Evolutionary conservation across 2,888 invertebrate genomes (phyloP), one percentile per base, ranked within the genome.

Genomic region (Corythucha ciliata): DNA sequence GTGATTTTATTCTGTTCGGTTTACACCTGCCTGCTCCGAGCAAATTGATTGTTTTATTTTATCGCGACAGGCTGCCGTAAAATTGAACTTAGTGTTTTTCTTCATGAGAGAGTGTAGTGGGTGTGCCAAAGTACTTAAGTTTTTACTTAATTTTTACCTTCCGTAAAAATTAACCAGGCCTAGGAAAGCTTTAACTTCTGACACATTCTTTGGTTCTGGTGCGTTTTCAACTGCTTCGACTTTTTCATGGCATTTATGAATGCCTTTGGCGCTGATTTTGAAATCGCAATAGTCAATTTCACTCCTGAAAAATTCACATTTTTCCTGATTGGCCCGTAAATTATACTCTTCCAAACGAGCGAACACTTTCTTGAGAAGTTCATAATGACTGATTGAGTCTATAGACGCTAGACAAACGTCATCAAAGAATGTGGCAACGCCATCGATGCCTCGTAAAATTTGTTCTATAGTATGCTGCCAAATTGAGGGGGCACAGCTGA

Each of bases 131-230:
- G 36, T 36, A 16, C 36, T 36, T 16, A 36, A 36, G 10, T 36
- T 16, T 36, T 12, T 12, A 36, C 10, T 16, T 8, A 36, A 36
- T n/a, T n/a, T n/a, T n/a, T n/a, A n/a, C 8, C 63, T 49, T 3
- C 68, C 49, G 27, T 66, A 67, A 57, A 65, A 67, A 52, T 66
- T 68, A 0, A 66, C n/a, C 62, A 65, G 64, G 1, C 65, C 66
- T 1, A 67, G 36, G 54, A 65, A 66, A 4, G 58, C 50, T 4
- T 62, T 52, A 8, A 41, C 21, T 18, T 41, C 41, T 8, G 41
- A 10, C 10, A 24, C 20, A 10, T 18, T 10, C 8, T 26, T 46
- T 1, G 65, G 66, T 18, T 41, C 16, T 18, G 36, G 24, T 20
- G 37, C 36, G n/a, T 48, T 32, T 16, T n/a, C 36, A 10, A 55